Evolutionary conservation across 2,797 vertebrate species (phyloP).

Genomic region (Trachurus trachurus): DNA sequence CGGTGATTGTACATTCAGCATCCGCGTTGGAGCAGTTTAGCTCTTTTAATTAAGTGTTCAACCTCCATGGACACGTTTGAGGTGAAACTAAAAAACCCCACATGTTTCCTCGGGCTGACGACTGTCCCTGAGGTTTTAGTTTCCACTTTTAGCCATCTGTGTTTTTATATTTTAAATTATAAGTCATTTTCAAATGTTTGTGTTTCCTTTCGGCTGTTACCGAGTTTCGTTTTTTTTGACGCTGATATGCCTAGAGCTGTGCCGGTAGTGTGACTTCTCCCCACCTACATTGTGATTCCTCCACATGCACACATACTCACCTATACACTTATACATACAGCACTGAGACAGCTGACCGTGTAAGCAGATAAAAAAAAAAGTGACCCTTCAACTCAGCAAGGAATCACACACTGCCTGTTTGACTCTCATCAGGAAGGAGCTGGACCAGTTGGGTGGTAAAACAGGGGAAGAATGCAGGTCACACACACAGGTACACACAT

Average conservation of each 20-base stretch:
- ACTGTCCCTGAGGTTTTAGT: no score
- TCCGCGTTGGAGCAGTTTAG: no score
- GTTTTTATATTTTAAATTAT: no score
- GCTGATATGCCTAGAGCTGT: neutral
- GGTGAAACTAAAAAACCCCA: no score
- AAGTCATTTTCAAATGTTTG: no score
- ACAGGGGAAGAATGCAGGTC: constrained; percentile 56
- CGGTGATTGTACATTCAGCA: no score
- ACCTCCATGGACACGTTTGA: no score
- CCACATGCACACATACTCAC: neutral
- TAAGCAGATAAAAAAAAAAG: constrained; percentile 28
- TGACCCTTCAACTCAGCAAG: constrained; percentile 31
- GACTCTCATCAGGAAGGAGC: constrained; percentile 38
- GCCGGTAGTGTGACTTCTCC: neutral
- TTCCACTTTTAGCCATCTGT: no score
- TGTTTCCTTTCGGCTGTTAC: no score
- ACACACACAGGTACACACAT: constrained; percentile 46
- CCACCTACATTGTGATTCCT: neutral
- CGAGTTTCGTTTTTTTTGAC: neutral
- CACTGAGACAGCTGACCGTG: constrained; percentile 1
- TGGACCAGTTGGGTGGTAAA: constrained; percentile 42
- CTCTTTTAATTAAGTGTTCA: no score
- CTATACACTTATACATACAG: constrained; percentile 17
- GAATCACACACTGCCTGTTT: constrained; percentile 23
- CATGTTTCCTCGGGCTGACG: no score